Evolutionary conservation across 1,140 invertebrate species (phyloP).

Genomic region (Drosophila grimshawi): DNA sequence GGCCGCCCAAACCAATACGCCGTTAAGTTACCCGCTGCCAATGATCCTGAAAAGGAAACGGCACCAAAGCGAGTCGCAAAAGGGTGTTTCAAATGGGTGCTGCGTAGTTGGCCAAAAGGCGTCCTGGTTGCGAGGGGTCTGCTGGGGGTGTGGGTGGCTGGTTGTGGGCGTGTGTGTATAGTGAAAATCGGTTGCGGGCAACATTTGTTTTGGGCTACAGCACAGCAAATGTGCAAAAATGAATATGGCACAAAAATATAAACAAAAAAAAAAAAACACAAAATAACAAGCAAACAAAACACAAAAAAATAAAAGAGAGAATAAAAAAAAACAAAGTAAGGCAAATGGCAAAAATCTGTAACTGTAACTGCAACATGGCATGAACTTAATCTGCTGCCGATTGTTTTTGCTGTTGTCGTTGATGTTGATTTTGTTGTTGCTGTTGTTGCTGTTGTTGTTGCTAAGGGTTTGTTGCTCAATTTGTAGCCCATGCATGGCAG

Average conservation of each 20-base stretch:
- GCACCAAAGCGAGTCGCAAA: conserved; percentile 64
- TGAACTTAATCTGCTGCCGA: conserved; percentile 81
- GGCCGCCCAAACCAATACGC: conserved; percentile 12
- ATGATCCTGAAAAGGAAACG: conserved; percentile 77
- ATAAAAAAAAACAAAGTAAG: conserved; percentile 18
- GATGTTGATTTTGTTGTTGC: conserved; percentile 10
- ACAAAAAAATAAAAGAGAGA: conserved; percentile 11
- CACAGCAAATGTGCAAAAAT: conserved; percentile 74
- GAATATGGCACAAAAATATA: conserved; percentile 56
- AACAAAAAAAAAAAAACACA: conserved; percentile 20
- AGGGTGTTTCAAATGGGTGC: conserved; percentile 66
- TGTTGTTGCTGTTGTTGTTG: conserved; percentile 46
- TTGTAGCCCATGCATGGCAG: conserved; percentile 44
- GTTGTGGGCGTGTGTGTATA: conserved; percentile 23
- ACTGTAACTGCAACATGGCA: conserved; percentile 82
- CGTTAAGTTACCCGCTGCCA: conserved; percentile 61
- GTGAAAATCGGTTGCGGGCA: conserved; percentile 76
- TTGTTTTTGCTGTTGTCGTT: conserved; percentile 53
- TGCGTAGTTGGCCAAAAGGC: conserved; percentile 26
- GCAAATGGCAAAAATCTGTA: conserved; percentile 66
- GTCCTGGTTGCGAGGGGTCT: neutral
- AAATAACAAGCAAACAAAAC: conserved; percentile 1
- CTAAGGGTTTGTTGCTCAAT: conserved; percentile 69
- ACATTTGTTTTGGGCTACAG: conserved; percentile 78
- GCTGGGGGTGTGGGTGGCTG: neutral